These are phyloP conservation scores for Paedocypris sp. DNA, from an alignment of 2,113 vertebrate genomes.

Conservation along the genomic window DNA sequence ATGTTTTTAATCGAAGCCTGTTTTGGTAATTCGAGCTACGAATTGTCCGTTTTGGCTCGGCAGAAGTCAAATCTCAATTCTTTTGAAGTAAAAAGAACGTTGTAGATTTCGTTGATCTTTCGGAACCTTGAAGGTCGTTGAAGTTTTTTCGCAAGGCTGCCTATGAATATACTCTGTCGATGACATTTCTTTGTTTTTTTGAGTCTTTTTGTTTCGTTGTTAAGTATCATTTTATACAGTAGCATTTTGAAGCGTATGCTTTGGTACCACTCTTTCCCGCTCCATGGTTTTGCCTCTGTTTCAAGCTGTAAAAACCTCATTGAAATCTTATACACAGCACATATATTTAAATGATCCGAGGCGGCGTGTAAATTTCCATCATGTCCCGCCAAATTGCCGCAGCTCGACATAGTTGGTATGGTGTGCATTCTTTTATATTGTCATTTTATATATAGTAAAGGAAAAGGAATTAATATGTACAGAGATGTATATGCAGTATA, in stretches of 20 bases:
- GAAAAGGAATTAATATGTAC: conserved; percentile 46
- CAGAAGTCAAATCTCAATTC: conserved; percentile 7
- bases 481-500: conserved; percentile 72
- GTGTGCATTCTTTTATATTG: conserved; percentile 99
- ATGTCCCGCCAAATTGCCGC: conserved; percentile 86
- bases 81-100: conserved; percentile 13
- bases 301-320: conserved; percentile 53
- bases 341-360: conserved; percentile 84
- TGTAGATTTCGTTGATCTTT: conserved; percentile 17
- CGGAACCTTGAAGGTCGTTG: conserved; percentile 11
- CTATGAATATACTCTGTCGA: conserved; percentile 19
- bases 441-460: conserved; percentile 90
- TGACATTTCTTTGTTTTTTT: conserved; percentile 58
- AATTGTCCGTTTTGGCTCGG: conserved; percentile 21
- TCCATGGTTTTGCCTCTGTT: conserved; percentile 55
- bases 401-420: conserved; percentile 94
- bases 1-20: conserved; percentile 16
- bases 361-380: conserved; percentile 83
- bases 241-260: conserved; percentile 81
- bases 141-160: conserved; percentile 15
- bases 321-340: conserved; percentile 56
- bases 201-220: conserved; percentile 44
- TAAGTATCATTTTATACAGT: conserved; percentile 50
- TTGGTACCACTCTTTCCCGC: conserved; percentile 77
- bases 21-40: conserved; percentile 23